These are phyloP conservation scores for Acrobeloides nanus DNA, from an alignment of 2,888 invertebrate genomes.

Conservation along the genomic window DNA sequence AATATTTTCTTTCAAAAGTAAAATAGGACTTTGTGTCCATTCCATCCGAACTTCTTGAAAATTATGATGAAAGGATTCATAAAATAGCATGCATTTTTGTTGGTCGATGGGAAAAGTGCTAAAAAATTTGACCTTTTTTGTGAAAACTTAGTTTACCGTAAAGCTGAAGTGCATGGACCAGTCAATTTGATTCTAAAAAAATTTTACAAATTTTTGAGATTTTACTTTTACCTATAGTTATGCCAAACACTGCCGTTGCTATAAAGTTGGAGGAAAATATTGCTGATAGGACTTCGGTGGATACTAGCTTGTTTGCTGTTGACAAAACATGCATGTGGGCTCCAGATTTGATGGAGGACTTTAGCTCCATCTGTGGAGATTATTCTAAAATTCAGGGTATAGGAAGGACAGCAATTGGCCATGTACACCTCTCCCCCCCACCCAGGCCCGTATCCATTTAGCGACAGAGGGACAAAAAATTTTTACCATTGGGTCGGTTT, in stretches of 20 bases:
- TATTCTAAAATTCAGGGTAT: slow-evolving; percentile 29
- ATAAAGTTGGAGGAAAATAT: slow-evolving; percentile 52
- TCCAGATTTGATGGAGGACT: slow-evolving; percentile 49
- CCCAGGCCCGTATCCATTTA: too few species aligned
- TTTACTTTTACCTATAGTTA: slow-evolving; percentile 37
- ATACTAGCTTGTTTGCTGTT: slow-evolving; percentile 49
- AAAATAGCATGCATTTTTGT: slow-evolving; percentile 46
- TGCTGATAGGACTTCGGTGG: slow-evolving; percentile 48
- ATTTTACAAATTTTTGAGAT: not conserved
- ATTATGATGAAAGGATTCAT: slow-evolving; percentile 52
- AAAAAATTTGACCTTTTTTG: too few species aligned
- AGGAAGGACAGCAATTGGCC: too few species aligned
- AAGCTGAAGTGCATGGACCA: slow-evolving; percentile 33
- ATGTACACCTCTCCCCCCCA: too few species aligned
- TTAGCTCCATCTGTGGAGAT: slow-evolving; percentile 51
- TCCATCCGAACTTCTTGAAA: slow-evolving; percentile 45
- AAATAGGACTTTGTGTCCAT: slow-evolving; percentile 48
- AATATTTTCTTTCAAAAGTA: slow-evolving; percentile 50
- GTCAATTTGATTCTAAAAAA: slow-evolving; percentile 33
- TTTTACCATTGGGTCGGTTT: too few species aligned
- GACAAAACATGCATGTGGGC: slow-evolving; percentile 51
- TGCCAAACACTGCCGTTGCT: slow-evolving; percentile 53
- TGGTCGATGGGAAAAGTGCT: slow-evolving; percentile 46
- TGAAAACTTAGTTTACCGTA: too few species aligned
- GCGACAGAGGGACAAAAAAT: too few species aligned